These are phyloP conservation scores for Erebia palarica DNA, from an alignment of 2,888 invertebrate genomes.

Conservation along the genomic window DNA sequence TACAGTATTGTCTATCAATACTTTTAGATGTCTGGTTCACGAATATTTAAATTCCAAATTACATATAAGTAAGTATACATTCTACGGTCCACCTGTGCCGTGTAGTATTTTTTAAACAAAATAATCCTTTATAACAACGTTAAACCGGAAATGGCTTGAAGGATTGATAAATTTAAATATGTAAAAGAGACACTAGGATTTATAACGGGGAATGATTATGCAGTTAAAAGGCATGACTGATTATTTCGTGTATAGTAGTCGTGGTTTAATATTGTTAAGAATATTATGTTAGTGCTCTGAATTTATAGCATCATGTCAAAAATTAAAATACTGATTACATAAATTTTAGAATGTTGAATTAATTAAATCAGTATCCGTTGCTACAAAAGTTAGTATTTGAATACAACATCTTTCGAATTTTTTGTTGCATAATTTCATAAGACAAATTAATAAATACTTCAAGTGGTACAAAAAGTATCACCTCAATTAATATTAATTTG, in stretches of 20 bases:
- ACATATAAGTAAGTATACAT: constrained; percentile 11
- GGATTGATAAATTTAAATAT: constrained; percentile 43
- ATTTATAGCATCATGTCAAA: too few species aligned
- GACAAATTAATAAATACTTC: too few species aligned
- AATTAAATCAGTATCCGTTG: too few species aligned
- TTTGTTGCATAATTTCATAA: too few species aligned
- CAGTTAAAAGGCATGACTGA: constrained; percentile 37
- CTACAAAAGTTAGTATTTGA: too few species aligned
- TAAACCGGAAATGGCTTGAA: constrained; percentile 3
- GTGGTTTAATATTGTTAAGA: neutral
- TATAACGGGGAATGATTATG: constrained; percentile 56
- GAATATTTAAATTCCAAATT: constrained; percentile 49
- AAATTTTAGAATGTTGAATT: too few species aligned
- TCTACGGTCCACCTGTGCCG: constrained; percentile 9
- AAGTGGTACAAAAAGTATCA: too few species aligned
- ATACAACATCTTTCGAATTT: too few species aligned
- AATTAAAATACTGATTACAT: too few species aligned
- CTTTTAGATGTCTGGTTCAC: constrained; percentile 41
- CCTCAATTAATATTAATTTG: too few species aligned
- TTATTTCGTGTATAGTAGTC: constrained; percentile 16
- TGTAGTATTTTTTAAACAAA: constrained; percentile 4
- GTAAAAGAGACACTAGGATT: constrained; percentile 55
- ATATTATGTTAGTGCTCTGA: neutral
- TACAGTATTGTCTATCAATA: constrained; percentile 57
- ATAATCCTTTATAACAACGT: neutral